These are phyloP conservation scores for Cebus imitator DNA, from an alignment of 2,113 vertebrate genomes.

Conservation along the genomic window DNA sequence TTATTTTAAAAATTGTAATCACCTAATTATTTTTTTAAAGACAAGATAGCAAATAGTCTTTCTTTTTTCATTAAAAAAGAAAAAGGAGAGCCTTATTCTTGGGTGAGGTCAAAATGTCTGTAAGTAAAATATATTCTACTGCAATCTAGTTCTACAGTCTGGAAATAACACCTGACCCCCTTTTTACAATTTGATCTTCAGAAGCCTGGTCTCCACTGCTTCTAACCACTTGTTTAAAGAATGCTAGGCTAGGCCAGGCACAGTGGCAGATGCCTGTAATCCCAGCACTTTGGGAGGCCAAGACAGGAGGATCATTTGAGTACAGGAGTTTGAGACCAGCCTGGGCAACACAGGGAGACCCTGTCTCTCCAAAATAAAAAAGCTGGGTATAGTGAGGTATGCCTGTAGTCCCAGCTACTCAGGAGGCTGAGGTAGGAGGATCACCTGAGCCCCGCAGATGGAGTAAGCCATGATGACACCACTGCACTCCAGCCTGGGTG, in stretches of 20 bases:
- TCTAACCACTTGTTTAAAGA: background rate
- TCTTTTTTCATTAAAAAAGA: background rate
- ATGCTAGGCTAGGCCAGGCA: background rate
- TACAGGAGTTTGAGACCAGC: no score
- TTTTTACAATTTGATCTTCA: background rate
- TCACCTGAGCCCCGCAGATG: no score
- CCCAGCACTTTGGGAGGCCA: no score
- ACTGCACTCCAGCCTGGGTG: no score
- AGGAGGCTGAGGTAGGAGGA: no score
- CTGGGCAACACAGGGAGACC: no score
- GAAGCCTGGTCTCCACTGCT: background rate
- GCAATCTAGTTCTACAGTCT: background rate
- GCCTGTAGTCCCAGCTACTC: no score
- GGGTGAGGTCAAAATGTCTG: background rate
- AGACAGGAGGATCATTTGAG: no score
- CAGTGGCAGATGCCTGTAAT: no score
- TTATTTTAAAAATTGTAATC: background rate
- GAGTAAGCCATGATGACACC: no score
- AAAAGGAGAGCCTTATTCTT: background rate
- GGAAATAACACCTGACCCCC: background rate
- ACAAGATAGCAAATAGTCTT: background rate
- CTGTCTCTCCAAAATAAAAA: no score
- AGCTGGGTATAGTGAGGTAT: no score
- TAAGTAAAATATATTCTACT: background rate
- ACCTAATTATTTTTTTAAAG: background rate